Conservation (phyloP, 2,888 invertebrate species). For the Drosophila subquinaria region DNA sequence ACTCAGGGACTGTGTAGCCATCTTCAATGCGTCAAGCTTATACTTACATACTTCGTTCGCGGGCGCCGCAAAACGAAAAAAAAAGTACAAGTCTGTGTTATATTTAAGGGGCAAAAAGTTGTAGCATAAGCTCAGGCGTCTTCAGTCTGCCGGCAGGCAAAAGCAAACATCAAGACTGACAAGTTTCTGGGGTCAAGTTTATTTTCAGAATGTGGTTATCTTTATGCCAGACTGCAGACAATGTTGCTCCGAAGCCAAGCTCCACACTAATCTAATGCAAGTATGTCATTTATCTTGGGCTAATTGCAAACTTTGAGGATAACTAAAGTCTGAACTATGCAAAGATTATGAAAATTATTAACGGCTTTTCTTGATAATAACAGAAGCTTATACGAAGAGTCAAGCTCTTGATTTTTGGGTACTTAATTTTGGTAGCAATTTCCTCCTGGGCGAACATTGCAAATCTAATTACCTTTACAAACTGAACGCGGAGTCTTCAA, state of each 20-base stretch:
- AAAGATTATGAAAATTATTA: conserved; percentile 22
- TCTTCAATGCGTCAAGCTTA: conserved; percentile 17
- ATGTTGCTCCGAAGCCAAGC: conserved; percentile 36
- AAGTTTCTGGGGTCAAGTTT: conserved; percentile 43
- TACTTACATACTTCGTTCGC: conserved; percentile 15
- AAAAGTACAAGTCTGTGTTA: conserved; percentile 7
- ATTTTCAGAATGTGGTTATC: conserved; percentile 34
- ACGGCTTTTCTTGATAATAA: conserved; percentile 2
- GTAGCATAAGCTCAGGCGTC: conserved; percentile 60
- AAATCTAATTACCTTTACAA: conserved; percentile 54
- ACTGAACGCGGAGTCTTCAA: conserved; percentile 26
- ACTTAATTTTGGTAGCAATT: conserved; percentile 52
- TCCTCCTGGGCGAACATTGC: conserved; percentile 51
- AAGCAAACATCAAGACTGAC: conserved; percentile 49
- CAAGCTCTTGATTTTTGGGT: conserved; percentile 10
- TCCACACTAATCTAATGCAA: background rate
- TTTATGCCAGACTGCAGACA: conserved; percentile 35
- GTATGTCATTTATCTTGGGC: background rate
- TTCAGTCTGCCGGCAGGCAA: conserved; percentile 41
- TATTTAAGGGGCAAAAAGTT: conserved; percentile 35
- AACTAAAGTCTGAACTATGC: conserved; percentile 10
- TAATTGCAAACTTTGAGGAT: background rate
- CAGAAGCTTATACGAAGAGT: background rate
- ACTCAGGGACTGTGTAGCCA: conserved; percentile 4
- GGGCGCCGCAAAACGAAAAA: conserved; percentile 30